Percentiles rank a stretch among this genome's conserved stretches.
Conservation (phyloP, 2,888 invertebrate species). For the Allophyes oxyacanthae region DNA sequence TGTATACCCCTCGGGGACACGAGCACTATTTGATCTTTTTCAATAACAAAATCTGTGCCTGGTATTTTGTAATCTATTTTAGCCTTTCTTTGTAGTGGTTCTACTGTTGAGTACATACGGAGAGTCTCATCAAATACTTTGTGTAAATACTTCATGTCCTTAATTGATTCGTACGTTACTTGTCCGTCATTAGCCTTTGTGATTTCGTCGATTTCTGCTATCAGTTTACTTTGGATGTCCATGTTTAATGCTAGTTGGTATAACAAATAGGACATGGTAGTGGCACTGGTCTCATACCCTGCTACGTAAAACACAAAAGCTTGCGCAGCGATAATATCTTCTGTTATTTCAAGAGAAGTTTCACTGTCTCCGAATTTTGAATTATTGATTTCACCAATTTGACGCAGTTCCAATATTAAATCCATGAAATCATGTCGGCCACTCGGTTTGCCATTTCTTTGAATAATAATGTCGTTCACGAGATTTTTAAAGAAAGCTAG, state of each 20-base stretch:
- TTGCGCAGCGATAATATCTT: conserved; percentile 74
- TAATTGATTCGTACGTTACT: conserved; percentile 73
- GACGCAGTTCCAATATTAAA: conserved; percentile 66
- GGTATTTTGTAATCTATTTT: conserved; percentile 70
- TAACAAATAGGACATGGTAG: conserved; percentile 71
- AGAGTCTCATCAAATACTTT: conserved; percentile 76
- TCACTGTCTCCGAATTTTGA: conserved; percentile 50
- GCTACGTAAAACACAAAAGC: conserved; percentile 80
- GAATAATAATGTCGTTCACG: conserved; percentile 55
- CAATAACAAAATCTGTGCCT: conserved; percentile 67
- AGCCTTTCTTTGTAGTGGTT: conserved; percentile 72
- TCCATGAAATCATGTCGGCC: conserved; percentile 72
- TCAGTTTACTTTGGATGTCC: conserved; percentile 73
- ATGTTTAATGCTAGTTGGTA: conserved; percentile 60
- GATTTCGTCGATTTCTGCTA: conserved; percentile 67
- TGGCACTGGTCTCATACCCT: conserved; percentile 82
- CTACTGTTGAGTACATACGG: conserved; percentile 80
- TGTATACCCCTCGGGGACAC: conserved; percentile 77
- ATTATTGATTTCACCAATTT: conserved; percentile 57
- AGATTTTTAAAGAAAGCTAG: conserved; percentile 60
- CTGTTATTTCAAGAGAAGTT: conserved; percentile 62
- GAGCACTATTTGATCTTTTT: conserved; percentile 68
- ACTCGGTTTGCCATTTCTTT: conserved; percentile 64
- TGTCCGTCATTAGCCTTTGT: conserved; percentile 64
- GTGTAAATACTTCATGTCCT: conserved; percentile 76